A percentile compares a stretch with the other conserved stretches of the same genome.
phyloP scores from a whole-genome alignment of 1,140 invertebrate genomes.

The Ips nitidus region DNA sequence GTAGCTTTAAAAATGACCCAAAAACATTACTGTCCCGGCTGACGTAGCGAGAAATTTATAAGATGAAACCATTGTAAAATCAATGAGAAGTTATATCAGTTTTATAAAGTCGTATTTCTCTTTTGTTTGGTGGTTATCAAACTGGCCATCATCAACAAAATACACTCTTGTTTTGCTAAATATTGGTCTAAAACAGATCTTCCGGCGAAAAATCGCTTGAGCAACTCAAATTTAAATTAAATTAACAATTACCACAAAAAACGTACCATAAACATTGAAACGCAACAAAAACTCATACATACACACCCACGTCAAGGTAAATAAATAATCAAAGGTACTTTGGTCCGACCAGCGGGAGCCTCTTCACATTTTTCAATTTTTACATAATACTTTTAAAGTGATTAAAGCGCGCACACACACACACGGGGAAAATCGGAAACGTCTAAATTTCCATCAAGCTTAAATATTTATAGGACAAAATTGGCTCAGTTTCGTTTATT shows the following conservation, averaged over 20 bases:
- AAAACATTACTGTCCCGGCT: no score
- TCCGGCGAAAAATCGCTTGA: not conserved
- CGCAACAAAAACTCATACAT: not conserved
- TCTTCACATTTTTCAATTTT: conserved; percentile 15
- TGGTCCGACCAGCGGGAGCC: conserved; percentile 30
- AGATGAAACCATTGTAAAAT: no score
- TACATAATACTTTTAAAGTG: conserved; percentile 12
- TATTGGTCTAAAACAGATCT: not conserved
- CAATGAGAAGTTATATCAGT: no score
- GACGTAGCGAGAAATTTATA: no score
- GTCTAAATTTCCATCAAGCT: no score
- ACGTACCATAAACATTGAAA: not conserved
- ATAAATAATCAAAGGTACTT: conserved; percentile 11
- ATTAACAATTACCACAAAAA: not conserved
- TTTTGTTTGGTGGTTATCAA: no score
- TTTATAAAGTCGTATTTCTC: no score
- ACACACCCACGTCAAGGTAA: not conserved
- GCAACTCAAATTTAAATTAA: not conserved
- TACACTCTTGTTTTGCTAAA: not conserved
- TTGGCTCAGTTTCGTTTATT: no score
- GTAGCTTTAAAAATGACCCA: no score
- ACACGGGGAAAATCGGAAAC: not conserved
- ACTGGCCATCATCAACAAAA: not conserved
- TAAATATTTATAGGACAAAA: no score
- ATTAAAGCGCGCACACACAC: conserved; percentile 12